Evolutionary conservation across 2,888 invertebrate species (phyloP).

Genomic region (Prosapia bicincta): DNA sequence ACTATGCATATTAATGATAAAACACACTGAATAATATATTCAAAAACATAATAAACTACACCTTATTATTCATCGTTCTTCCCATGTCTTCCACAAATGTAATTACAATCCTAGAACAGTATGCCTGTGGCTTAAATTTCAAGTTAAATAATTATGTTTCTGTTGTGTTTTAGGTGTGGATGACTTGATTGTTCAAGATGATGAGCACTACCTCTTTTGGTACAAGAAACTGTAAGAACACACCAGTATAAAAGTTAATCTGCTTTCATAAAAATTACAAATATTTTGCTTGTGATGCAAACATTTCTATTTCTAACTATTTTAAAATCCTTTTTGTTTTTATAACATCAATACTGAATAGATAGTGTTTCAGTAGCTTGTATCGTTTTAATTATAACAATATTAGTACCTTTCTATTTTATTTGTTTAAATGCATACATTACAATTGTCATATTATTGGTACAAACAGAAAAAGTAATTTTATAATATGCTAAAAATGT

Average conservation of each 20-base stretch:
- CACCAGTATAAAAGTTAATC: neutral
- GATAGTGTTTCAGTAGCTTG: neutral
- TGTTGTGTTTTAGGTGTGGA: constrained; percentile 68
- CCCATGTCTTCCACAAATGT: too few relatives aligned
- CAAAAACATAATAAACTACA: too few relatives aligned
- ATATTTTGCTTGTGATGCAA: neutral
- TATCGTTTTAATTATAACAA: neutral
- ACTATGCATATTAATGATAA: too few relatives aligned
- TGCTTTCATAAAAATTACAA: neutral
- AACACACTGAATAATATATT: too few relatives aligned
- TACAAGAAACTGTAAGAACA: constrained; percentile 74
- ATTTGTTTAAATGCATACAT: neutral
- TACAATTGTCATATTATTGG: neutral
- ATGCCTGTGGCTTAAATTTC: too few relatives aligned
- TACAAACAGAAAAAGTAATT: neutral
- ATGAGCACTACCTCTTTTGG: constrained; percentile 88
- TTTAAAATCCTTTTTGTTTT: neutral
- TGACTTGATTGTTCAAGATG: constrained; percentile 80
- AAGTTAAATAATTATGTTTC: too few relatives aligned
- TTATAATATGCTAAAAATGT: too few relatives aligned
- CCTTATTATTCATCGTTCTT: too few relatives aligned
- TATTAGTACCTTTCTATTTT: neutral
- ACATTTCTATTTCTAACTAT: neutral
- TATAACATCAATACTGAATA: neutral
- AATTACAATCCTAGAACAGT: too few relatives aligned